phyloP scores from a whole-genome alignment of 2,113 vertebrate genomes.

The Glaucidium brasilianum region DNA sequence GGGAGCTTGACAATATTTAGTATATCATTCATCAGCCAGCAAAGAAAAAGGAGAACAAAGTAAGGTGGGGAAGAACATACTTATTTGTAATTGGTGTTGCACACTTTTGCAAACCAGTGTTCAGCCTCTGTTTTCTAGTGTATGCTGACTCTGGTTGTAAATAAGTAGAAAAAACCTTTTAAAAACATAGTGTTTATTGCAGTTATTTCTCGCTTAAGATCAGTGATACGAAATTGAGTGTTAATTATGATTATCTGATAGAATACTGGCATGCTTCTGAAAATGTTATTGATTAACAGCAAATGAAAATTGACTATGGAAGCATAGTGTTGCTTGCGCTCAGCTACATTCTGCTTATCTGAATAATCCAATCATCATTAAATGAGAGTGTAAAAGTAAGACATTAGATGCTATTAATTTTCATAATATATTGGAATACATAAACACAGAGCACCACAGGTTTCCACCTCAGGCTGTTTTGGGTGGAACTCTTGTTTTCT shows the following conservation, averaged over 20 bases:
- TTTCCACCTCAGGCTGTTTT: background rate
- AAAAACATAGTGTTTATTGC: background rate
- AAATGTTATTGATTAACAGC: background rate
- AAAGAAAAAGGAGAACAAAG: conserved; percentile 4
- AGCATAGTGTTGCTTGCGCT: background rate
- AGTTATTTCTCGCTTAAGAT: background rate
- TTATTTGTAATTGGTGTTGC: background rate
- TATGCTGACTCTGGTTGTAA: background rate
- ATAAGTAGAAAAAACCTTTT: background rate
- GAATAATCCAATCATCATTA: background rate
- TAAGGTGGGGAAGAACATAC: background rate
- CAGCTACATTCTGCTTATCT: background rate
- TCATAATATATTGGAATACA: background rate
- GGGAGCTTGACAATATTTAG: background rate
- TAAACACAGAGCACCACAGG: background rate
- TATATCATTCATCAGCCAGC: background rate
- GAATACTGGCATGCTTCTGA: background rate
- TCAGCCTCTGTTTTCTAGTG: background rate
- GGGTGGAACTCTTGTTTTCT: background rate
- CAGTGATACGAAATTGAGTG: background rate
- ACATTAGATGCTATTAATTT: background rate
- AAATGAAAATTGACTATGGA: background rate
- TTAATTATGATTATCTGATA: background rate
- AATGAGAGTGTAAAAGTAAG: background rate
- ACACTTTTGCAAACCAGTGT: background rate